A percentile compares a stretch with the other conserved stretches of the same genome.
Evolutionary conservation across 2,113 vertebrate genomes (phyloP).

Genomic region (Ailurus styani): DNA sequence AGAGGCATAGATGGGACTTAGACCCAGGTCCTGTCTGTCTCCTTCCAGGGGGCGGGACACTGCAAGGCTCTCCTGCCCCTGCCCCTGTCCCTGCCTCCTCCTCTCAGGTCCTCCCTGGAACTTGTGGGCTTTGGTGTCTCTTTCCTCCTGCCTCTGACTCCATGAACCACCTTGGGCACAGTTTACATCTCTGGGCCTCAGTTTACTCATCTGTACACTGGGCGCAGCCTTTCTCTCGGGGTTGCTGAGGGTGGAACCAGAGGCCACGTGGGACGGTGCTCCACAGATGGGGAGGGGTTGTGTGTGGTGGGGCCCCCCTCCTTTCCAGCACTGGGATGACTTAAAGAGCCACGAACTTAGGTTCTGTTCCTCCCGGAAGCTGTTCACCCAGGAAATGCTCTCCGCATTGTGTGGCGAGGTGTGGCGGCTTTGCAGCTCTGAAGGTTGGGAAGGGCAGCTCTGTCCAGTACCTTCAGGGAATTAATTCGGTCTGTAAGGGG

Average conservation of each 20-base stretch:
- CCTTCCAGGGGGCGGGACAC: not conserved
- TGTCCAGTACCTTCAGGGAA: not conserved
- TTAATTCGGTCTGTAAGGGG: not conserved
- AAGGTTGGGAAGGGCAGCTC: not conserved
- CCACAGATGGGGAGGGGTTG: accelerated
- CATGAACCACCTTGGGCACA: not conserved
- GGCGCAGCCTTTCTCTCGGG: not conserved
- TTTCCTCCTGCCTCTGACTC: not conserved
- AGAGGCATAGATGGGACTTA: not conserved
- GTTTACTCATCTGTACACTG: not conserved
- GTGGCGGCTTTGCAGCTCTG: accelerated
- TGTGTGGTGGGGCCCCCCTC: accelerated
- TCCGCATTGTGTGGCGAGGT: no score
- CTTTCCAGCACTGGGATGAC: not conserved
- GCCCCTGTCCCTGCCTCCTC: not conserved
- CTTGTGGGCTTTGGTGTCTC: not conserved
- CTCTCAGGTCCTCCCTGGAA: not conserved
- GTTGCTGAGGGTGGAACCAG: not conserved
- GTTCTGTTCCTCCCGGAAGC: not conserved
- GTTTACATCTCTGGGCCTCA: not conserved
- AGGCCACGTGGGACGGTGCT: not conserved
- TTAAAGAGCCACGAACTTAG: not conserved
- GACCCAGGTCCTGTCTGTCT: not conserved
- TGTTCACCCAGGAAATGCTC: not conserved
- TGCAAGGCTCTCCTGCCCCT: not conserved